A percentile compares a stretch with the other conserved stretches of the same genome.
Conservation (phyloP, 2,888 invertebrate genomes). For the Sarcophaga subvicina region DNA sequence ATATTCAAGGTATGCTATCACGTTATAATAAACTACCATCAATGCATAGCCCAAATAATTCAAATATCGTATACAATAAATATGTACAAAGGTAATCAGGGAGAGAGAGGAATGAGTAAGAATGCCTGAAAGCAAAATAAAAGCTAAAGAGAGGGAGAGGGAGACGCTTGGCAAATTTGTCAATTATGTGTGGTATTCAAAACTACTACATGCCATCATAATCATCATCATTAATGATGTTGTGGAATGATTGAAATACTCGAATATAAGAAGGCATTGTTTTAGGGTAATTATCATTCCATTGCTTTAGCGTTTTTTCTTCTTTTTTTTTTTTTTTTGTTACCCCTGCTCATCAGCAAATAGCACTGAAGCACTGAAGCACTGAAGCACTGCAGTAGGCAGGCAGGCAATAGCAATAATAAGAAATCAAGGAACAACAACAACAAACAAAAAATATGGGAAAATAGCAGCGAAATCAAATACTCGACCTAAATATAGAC, state of each 20-base stretch:
- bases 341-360: neutral
- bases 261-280: constrained; percentile 35
- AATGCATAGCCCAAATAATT: neutral
- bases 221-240: neutral
- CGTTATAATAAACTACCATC: constrained; percentile 2
- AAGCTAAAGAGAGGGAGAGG: neutral
- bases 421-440: neutral
- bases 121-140: constrained; percentile 18
- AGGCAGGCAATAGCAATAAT: neutral
- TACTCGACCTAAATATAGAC: constrained; percentile 64
- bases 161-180: too few species aligned
- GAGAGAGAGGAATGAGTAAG: neutral
- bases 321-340: neutral
- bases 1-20: constrained; percentile 1
- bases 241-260: neutral
- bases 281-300: constrained; percentile 62
- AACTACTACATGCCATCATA: neutral
- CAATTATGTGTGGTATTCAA: neutral
- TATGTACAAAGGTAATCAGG: neutral
- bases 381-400: neutral
- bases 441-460: neutral
- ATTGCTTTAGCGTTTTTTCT: constrained; percentile 32
- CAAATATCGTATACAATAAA: neutral
- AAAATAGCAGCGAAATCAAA: constrained; percentile 51
- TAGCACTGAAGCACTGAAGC: neutral